A percentile compares a stretch with the other conserved stretches of the same genome.
Evolutionary conservation across 2,888 invertebrate genomes (phyloP).

Genomic region (Tuberolachnus salignus): DNA sequence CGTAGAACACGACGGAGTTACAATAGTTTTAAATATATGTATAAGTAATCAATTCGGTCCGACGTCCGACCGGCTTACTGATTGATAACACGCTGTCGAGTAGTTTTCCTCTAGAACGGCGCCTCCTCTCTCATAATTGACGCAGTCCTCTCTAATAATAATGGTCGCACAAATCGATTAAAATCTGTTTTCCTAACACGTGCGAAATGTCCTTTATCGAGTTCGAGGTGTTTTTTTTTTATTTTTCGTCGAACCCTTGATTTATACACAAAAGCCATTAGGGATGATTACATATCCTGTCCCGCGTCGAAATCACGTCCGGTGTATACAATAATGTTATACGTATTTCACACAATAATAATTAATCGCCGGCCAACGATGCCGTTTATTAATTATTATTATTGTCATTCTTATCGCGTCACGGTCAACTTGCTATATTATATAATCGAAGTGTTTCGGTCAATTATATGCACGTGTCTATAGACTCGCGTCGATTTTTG

Average conservation of each 20-base stretch:
- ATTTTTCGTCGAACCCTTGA: not conserved
- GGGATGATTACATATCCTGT: not conserved
- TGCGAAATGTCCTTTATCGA: not conserved
- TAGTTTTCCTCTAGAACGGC: constrained; percentile 35
- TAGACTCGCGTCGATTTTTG: no score
- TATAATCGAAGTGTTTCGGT: no score
- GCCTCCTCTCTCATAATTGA: not conserved
- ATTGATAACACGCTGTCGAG: constrained; percentile 50
- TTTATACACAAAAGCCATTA: not conserved
- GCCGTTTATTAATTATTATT: not conserved
- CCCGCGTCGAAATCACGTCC: no score
- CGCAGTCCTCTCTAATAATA: constrained; percentile 1
- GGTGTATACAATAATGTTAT: not conserved
- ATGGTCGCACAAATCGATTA: constrained; percentile 31
- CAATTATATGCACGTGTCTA: no score
- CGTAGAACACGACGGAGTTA: constrained; percentile 35
- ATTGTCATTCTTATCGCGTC: not conserved
- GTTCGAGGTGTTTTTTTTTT: constrained; percentile 1
- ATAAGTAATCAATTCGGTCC: constrained; percentile 53
- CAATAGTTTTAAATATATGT: constrained; percentile 50
- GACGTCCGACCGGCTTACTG: constrained; percentile 33
- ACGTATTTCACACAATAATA: not conserved
- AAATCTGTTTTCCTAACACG: constrained; percentile 24
- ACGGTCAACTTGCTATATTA: not conserved
- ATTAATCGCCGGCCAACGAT: not conserved